A percentile compares a stretch with the other conserved stretches of the same genome.
Evolutionary conservation across 35 echinoderm and acorn worm genomes (phyloP).

Genomic region (Lytechinus pictus): DNA sequence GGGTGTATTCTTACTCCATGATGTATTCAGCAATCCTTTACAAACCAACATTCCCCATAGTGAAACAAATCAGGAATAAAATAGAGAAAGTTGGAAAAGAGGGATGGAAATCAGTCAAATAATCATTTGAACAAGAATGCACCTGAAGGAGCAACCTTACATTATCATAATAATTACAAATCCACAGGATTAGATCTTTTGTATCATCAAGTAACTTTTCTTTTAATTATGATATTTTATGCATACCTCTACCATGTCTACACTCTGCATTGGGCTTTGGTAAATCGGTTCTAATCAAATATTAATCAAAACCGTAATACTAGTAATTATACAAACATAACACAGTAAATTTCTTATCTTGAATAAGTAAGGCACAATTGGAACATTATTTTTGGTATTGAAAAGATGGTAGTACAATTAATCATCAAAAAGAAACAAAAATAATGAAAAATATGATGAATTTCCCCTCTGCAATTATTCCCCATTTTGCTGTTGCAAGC

Average conservation of each 20-base stretch:
- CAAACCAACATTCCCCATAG: constrained; percentile 5
- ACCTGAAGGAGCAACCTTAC: background rate
- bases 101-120: constrained; percentile 1
- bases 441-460: background rate
- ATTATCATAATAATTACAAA: background rate
- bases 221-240: background rate
- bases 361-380: constrained; percentile 2
- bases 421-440: background rate
- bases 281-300: background rate
- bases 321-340: background rate
- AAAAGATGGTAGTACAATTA: background rate
- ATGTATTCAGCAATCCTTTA: constrained; percentile 46
- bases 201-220: background rate
- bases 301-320: background rate
- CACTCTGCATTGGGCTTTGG: constrained; percentile 16
- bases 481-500: background rate
- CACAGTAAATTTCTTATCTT: background rate
- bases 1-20: constrained; percentile 56
- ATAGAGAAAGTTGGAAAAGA: constrained; percentile 33
- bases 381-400: background rate
- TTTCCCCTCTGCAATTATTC: background rate
- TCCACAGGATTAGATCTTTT: background rate
- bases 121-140: constrained; percentile 23
- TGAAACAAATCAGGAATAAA: background rate
- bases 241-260: background rate